A percentile compares a stretch with the other conserved stretches of the same genome.
These are phyloP conservation scores for Leptinotarsa juncta DNA, from an alignment of 2,888 invertebrate genomes.

Conservation along the genomic window DNA sequence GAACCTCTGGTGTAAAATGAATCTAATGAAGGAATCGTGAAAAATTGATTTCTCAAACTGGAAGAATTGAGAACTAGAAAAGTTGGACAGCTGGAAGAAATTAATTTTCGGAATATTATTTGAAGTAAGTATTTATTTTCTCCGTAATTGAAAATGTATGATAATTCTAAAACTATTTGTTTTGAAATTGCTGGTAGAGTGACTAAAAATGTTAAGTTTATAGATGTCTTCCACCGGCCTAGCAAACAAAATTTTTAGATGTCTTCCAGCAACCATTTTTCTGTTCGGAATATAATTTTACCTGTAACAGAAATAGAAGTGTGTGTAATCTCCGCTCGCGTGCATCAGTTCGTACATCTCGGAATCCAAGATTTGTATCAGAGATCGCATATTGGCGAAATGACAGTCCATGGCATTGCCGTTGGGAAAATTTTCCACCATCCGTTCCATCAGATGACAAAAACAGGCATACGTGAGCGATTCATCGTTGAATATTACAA, in stretches of 20 bases:
- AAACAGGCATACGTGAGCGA: constrained; percentile 92
- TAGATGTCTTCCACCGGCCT: too few relatives aligned
- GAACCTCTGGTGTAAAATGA: too few relatives aligned
- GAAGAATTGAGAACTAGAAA: too few relatives aligned
- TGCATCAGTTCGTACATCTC: constrained; percentile 96
- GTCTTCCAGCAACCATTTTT: background rate
- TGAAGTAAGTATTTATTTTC: too few relatives aligned
- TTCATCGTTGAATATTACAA: constrained; percentile 94
- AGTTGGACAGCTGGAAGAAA: too few relatives aligned
- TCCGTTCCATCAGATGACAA: constrained; percentile 88
- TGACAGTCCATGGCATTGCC: constrained; percentile 96
- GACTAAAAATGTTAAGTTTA: too few relatives aligned
- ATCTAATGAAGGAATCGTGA: too few relatives aligned
- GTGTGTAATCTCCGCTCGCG: constrained; percentile 94
- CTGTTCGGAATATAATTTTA: constrained; percentile 8
- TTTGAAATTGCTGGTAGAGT: too few relatives aligned
- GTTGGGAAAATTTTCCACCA: constrained; percentile 92
- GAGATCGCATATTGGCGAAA: constrained; percentile 93
- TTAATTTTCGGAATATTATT: too few relatives aligned
- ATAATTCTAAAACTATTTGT: too few relatives aligned
- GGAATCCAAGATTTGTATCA: constrained; percentile 90
- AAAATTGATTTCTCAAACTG: too few relatives aligned
- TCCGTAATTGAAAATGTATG: too few relatives aligned
- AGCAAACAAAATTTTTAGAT: background rate
- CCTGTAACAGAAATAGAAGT: constrained; percentile 95